Evolutionary conservation across 2,113 vertebrate genomes (phyloP).

Genomic region (Halcyon senegalensis): DNA sequence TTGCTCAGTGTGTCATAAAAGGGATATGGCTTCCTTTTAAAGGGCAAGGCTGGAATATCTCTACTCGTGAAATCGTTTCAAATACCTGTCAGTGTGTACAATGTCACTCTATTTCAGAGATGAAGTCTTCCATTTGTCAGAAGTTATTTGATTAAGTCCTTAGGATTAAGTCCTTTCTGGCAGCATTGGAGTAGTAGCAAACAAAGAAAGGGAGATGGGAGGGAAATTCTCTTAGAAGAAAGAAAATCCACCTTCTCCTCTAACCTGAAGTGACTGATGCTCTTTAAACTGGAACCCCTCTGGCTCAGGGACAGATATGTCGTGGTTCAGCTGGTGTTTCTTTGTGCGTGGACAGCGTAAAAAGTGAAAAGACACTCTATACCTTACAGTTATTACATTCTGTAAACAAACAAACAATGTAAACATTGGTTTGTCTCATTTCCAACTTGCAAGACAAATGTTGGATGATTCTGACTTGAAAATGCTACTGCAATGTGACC

Average conservation of each 20-base stretch:
- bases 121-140: neutral
- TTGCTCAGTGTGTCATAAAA: neutral
- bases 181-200: neutral
- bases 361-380: neutral
- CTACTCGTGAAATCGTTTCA: neutral
- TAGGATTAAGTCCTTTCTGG: neutral
- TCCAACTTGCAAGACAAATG: neutral
- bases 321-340: neutral
- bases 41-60: neutral
- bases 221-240: neutral
- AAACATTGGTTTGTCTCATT: neutral
- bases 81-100: neutral
- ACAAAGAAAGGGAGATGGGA: neutral
- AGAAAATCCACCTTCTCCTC: neutral
- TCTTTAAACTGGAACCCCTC: neutral
- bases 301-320: neutral
- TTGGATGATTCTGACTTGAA: neutral
- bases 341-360: neutral
- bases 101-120: neutral
- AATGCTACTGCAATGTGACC: neutral
- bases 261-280: neutral
- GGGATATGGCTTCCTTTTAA: neutral
- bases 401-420: neutral
- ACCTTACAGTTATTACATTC: neutral
- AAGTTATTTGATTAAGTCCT: neutral